A percentile compares a stretch with the other conserved stretches of the same genome.
Conservation (phyloP, 2,888 invertebrate genomes). For the Clivina fossor region DNA sequence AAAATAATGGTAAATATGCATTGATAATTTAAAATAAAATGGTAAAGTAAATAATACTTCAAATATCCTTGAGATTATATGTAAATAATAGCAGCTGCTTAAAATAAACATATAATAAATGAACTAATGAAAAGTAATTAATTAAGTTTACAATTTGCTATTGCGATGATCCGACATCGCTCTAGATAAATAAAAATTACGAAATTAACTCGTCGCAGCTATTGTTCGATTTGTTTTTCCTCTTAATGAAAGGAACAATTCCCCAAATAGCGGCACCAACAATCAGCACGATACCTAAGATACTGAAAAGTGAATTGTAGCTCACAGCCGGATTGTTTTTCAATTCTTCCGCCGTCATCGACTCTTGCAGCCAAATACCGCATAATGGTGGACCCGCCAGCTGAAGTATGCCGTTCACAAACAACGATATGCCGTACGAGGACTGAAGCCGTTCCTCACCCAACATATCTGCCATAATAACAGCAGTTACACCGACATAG, state of each 20-base stretch:
- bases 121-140: no score
- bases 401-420: conserved; percentile 81
- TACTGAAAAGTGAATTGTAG: conserved; percentile 72
- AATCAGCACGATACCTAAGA: conserved; percentile 71
- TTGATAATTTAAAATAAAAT: no score
- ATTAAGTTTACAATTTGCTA: conserved; percentile 12
- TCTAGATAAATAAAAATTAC: conserved; percentile 15
- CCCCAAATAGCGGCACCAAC: conserved; percentile 75
- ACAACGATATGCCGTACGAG: conserved; percentile 82
- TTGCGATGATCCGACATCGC: conserved; percentile 13
- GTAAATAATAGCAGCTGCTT: no score
- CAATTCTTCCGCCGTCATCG: not conserved
- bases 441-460: conserved; percentile 83
- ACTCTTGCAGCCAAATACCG: conserved; percentile 66
- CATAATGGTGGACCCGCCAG: conserved; percentile 82
- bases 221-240: conserved; percentile 44
- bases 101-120: no score
- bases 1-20: no score
- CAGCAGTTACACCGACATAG: conserved; percentile 83
- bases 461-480: conserved; percentile 85
- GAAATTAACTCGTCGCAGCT: conserved; percentile 12
- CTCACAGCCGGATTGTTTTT: conserved; percentile 54
- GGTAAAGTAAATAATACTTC: no score
- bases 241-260: conserved; percentile 70
- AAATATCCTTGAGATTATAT: no score